A percentile compares a stretch with the other conserved stretches of the same genome.
Conservation (phyloP, 2,797 vertebrate genomes). For the Allobates femoralis region DNA sequence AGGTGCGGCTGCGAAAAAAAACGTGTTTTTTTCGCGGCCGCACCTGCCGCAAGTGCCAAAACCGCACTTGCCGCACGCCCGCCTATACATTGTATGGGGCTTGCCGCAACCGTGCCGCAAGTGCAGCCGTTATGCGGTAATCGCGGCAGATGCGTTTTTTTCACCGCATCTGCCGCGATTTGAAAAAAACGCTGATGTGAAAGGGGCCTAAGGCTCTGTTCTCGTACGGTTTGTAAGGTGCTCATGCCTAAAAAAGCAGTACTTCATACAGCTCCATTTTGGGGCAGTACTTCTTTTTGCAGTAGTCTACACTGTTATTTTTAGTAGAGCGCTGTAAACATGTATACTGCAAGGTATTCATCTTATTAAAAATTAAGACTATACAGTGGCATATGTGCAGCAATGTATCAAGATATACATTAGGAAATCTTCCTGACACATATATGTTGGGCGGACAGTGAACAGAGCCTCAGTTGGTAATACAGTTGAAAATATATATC, state of each 20-base stretch:
- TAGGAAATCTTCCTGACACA: not conserved
- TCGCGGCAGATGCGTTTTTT: no score
- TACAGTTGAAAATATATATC: not conserved
- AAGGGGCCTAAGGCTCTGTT: not conserved
- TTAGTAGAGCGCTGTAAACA: not conserved
- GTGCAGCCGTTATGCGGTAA: no score
- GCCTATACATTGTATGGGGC: no score
- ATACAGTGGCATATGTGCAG: not conserved
- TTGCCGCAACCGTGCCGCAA: no score
- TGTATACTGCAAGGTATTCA: not conserved
- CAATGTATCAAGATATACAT: not conserved
- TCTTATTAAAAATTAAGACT: not conserved
- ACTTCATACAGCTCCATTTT: not conserved
- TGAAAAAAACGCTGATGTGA: no score
- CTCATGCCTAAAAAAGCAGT: not conserved
- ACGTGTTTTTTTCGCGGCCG: no score
- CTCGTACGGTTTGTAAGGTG: not conserved
- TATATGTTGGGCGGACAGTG: not conserved
- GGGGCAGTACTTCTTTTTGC: not conserved
- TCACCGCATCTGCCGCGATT: no score
- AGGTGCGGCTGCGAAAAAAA: no score
- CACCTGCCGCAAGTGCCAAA: no score
- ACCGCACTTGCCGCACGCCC: no score
- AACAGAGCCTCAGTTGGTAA: not conserved
- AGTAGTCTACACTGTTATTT: not conserved